Base-by-base conservation (phyloP, 1,140 invertebrate genomes). In the Araneus ventricosus region DNA sequence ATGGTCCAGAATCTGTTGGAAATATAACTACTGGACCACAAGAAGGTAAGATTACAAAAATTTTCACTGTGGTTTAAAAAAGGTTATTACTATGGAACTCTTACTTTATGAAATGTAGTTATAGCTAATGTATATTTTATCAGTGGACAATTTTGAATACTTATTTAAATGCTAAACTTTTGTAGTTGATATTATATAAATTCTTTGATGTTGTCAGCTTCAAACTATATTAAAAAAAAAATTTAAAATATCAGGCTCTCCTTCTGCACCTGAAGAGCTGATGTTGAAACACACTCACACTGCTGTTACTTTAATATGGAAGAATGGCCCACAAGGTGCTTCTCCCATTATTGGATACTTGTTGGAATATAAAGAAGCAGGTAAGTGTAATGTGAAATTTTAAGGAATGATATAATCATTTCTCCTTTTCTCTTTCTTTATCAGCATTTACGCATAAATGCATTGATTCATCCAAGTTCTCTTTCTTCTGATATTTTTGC, bases 21-120 rank as follows among this genome's bases (percentile, higher is more conserved):
- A 98, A 98, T 95, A 97, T 99, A 6, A 99, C 97, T 8, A 99
- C 98, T 0, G 99, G 98, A 37, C 98, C 98, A n/a, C 98, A 99
- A 94, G 95, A 97, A 88, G 93, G 79, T 94, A 59, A 34, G 5
- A 30, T 0, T 22, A 24, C 20, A n/a, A 34, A 41, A 8, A 82
- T 30, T 75, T 6, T n/a, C 4, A 82, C 17, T 82, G 2, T 45
- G 22, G 17, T 80, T 80, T 80, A 37, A 24, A 80, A 27, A 80
- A 5, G 4, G 88, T 22, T 88, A 39, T 27, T 45, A 63, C 4
- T 82, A 79, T 75, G 27, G 7, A 63, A 59, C 10, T 30, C 27
- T 59, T 59, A 52, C 5, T 30, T 87, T 87, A 17, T 17, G 10
- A 52, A 45, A 52, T n/a, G 17, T 52, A 52, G 10, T 52, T 52